Conservation (phyloP, 2,797 vertebrate species). For the Labeo calbasu region DNA sequence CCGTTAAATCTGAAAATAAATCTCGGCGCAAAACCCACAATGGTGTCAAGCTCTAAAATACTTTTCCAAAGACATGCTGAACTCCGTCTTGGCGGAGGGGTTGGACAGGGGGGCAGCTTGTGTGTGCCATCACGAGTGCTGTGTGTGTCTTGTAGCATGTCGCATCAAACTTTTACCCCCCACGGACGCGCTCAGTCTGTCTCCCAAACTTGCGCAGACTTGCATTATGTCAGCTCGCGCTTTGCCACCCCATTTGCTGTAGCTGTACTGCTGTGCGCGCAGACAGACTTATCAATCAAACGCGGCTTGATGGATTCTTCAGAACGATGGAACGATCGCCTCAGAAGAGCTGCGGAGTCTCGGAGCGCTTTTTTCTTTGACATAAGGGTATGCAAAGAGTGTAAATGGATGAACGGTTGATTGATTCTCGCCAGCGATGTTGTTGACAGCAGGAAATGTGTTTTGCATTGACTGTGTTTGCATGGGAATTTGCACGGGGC, state of each 20-base stretch:
- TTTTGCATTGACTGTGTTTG: constrained; percentile 93
- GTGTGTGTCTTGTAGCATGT: constrained; percentile 64
- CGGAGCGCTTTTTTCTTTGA: constrained; percentile 93
- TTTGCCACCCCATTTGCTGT: constrained; percentile 99
- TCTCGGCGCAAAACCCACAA: constrained; percentile 25
- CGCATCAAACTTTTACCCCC: constrained; percentile 78
- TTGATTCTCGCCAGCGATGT: constrained; percentile 98
- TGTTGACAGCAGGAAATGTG: constrained; percentile 99
- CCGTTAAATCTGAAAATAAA: constrained; percentile 31
- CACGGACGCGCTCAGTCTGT: constrained; percentile 71
- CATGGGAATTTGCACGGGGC: constrained; percentile 88
- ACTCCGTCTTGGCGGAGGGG: constrained; percentile 42
- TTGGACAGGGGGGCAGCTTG: constrained; percentile 60
- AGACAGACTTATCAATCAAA: constrained; percentile 99
- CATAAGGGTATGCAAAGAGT: constrained; percentile 99
- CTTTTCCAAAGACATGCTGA: constrained; percentile 43
- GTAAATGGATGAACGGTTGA: constrained; percentile 99
- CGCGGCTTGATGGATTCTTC: constrained; percentile 98
- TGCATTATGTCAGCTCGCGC: constrained; percentile 82
- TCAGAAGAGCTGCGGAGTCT: constrained; percentile 93
- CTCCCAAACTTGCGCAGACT: constrained; percentile 65
- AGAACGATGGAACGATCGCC: constrained; percentile 91
- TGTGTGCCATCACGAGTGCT: constrained; percentile 49
- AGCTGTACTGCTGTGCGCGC: constrained; percentile 98
- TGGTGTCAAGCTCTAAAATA: constrained; percentile 10